These are phyloP conservation scores for Cerastoderma edule DNA, from an alignment of 2,888 invertebrate genomes.

Conservation along the genomic window DNA sequence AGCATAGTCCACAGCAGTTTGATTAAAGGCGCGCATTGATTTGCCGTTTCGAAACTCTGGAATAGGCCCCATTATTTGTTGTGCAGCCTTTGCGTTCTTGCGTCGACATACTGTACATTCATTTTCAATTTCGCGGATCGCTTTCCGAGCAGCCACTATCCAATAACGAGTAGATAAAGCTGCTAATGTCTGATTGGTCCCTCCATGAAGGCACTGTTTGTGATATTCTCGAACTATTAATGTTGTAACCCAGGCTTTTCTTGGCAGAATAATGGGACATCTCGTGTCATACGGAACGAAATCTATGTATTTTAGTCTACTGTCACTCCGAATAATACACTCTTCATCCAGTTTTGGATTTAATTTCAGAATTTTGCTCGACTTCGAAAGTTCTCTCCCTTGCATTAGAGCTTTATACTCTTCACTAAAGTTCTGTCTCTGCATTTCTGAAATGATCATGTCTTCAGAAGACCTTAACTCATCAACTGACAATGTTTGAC, in stretches of 20 bases:
- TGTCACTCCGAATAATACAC: constrained; percentile 31
- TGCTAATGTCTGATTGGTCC: constrained; percentile 14
- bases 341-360: constrained; percentile 40
- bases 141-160: not conserved
- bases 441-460: constrained; percentile 24
- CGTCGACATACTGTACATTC: constrained; percentile 33
- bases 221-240: not conserved
- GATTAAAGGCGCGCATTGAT: constrained; percentile 28
- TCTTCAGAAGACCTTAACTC: constrained; percentile 37
- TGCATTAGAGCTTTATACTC: constrained; percentile 25
- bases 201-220: not conserved
- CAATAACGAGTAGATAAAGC: not conserved
- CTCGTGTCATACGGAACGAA: constrained; percentile 34
- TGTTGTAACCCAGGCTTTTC: not conserved
- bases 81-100: constrained; percentile 16
- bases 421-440: constrained; percentile 12
- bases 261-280: constrained; percentile 51
- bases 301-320: constrained; percentile 34
- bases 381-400: constrained; percentile 1
- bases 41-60: constrained; percentile 23
- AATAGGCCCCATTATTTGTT: constrained; percentile 34
- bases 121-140: constrained; percentile 27
- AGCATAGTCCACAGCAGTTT: constrained; percentile 29
- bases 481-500: constrained; percentile 1
- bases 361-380: constrained; percentile 38